These are phyloP conservation scores for Drosophila fulvimacula DNA, from an alignment of 2,888 invertebrate genomes.

Conservation along the genomic window DNA sequence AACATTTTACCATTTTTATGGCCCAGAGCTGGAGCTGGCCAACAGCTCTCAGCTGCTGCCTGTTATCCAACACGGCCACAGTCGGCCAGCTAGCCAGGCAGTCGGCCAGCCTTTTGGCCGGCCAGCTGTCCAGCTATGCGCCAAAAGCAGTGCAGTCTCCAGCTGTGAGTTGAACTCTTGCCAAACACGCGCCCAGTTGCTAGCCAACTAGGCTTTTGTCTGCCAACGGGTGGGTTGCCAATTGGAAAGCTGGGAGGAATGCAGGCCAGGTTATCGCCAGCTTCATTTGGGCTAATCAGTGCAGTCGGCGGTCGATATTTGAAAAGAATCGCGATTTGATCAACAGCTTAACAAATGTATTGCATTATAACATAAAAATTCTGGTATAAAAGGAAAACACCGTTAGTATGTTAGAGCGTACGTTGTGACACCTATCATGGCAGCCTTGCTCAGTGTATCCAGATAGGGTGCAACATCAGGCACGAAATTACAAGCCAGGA, in stretches of 20 bases:
- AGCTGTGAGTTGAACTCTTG: constrained; percentile 77
- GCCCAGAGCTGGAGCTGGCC: constrained; percentile 48
- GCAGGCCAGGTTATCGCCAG: constrained; percentile 53
- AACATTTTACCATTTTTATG: constrained; percentile 75
- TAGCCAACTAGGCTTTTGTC: constrained; percentile 40
- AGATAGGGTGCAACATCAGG: constrained; percentile 2
- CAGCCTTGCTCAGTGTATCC: constrained; percentile 27
- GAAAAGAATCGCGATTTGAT: neutral
- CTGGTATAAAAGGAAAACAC: neutral
- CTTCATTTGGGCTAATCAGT: constrained; percentile 72
- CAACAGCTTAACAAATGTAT: neutral
- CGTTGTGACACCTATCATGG: constrained; percentile 33
- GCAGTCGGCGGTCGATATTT: neutral
- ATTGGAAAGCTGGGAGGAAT: constrained; percentile 64
- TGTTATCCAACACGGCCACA: constrained; percentile 74
- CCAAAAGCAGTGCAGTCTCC: constrained; percentile 79
- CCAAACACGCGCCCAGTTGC: constrained; percentile 61
- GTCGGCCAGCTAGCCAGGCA: constrained; percentile 5
- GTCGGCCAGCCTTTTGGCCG: neutral
- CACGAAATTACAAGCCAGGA: neutral
- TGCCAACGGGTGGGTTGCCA: constrained; percentile 40
- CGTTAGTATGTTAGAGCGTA: constrained; percentile 26
- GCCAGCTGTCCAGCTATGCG: constrained; percentile 70
- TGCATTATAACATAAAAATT: neutral
- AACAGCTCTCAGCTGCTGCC: constrained; percentile 62